phyloP scores from a whole-genome alignment of 2,888 invertebrate genomes.

The Autographa pulchrina region DNA sequence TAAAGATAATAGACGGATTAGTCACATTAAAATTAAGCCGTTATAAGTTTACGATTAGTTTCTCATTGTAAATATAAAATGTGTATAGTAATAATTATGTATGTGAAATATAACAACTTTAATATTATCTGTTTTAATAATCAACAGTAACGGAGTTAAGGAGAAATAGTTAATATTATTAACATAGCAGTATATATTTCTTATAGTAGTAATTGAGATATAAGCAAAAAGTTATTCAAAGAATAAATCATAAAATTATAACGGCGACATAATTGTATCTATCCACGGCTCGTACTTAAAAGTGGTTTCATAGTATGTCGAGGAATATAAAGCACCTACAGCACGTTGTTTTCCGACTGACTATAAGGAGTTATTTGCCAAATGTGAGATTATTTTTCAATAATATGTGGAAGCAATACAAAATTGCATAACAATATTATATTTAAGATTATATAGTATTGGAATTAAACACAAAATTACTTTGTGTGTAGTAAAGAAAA shows the following conservation, averaged over 20 bases:
- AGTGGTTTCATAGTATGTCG: conserved; percentile 47
- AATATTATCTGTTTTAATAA: conserved; percentile 44
- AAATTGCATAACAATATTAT: conserved; percentile 54
- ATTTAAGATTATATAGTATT: conserved; percentile 19
- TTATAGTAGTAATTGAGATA: conserved; percentile 30
- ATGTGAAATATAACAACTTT: conserved; percentile 42
- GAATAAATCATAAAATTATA: conserved; percentile 54
- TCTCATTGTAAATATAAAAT: conserved; percentile 37
- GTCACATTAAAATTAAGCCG: conserved; percentile 53
- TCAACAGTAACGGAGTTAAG: conserved; percentile 44
- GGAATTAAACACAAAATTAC: conserved; percentile 19
- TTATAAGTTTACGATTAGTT: conserved; percentile 56
- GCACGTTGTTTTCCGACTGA: conserved; percentile 56
- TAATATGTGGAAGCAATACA: conserved; percentile 88
- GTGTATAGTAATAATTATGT: conserved; percentile 27
- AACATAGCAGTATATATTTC: conserved; percentile 45
- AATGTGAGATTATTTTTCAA: conserved; percentile 81
- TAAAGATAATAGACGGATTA: conserved; percentile 50
- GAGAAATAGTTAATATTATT: conserved; percentile 30
- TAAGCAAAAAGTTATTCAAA: conserved; percentile 21
- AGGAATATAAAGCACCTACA: conserved; percentile 56
- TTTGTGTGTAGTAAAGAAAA: conserved; percentile 19
- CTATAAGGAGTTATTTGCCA: conserved; percentile 66
- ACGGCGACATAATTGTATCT: conserved; percentile 42
- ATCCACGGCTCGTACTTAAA: conserved; percentile 34